Evolutionary conservation across 2,888 invertebrate species (phyloP).

Genomic region (Augochlorella aurata): DNA sequence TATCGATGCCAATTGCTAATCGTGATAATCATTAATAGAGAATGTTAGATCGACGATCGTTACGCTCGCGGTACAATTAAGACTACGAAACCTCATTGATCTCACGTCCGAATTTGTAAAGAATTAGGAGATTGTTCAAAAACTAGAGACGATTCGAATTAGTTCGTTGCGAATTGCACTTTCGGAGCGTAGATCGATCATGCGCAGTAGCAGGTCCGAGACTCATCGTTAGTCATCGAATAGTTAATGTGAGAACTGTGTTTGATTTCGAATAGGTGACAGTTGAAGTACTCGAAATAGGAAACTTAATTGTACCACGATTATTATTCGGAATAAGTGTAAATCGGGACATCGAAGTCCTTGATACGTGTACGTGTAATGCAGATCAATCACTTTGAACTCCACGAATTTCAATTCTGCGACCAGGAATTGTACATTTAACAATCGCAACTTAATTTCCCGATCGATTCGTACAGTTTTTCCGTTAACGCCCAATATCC

Average conservation of each 20-base stretch:
- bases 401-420: background rate
- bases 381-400: slow-evolving; percentile 2
- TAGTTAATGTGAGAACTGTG: background rate
- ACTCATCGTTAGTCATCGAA: background rate
- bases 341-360: slow-evolving; percentile 2
- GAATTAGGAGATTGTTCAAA: background rate
- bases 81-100: background rate
- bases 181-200: background rate
- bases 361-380: slow-evolving; percentile 35
- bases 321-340: slow-evolving; percentile 16
- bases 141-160: background rate
- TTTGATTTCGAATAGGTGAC: background rate
- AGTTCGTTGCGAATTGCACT: background rate
- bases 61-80: slow-evolving; percentile 36
- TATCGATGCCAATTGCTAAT: slow-evolving; percentile 55
- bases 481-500: background rate
- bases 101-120: background rate
- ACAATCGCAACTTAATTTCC: background rate
- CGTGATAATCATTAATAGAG: slow-evolving; percentile 52
- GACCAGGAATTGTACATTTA: background rate
- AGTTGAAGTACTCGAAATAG: background rate
- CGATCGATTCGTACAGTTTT: background rate
- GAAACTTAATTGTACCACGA: slow-evolving; percentile 42
- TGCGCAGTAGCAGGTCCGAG: too few relatives aligned
- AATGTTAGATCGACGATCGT: slow-evolving; percentile 13